Percentiles rank a stretch among this genome's conserved stretches.
These are phyloP conservation scores for Anthophora plumipes DNA, from an alignment of 2,888 invertebrate genomes.

Conservation along the genomic window DNA sequence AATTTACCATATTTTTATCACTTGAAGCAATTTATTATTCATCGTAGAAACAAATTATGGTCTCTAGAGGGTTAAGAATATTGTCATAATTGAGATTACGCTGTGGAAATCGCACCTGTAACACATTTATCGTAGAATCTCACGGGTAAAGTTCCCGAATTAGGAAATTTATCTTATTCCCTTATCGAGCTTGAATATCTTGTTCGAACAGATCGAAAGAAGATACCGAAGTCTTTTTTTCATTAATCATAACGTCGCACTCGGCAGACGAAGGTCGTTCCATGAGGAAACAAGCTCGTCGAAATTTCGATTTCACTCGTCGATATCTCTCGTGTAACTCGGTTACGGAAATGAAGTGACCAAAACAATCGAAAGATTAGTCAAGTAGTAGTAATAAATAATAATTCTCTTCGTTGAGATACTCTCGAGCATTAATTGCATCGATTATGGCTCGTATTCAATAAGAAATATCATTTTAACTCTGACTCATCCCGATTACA, in stretches of 20 bases:
- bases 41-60: no score
- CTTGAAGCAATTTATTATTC: not conserved
- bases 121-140: not conserved
- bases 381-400: not conserved
- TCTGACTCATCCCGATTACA: no score
- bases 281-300: not conserved
- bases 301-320: not conserved
- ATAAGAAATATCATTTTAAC: no score
- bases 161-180: slow-evolving; percentile 7
- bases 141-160: slow-evolving; percentile 8
- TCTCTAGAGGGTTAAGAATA: no score
- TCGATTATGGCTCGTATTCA: not conserved
- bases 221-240: not conserved
- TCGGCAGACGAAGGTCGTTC: not conserved
- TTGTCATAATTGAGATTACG: not conserved
- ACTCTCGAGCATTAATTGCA: not conserved
- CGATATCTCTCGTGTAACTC: not conserved
- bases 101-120: not conserved
- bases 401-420: not conserved
- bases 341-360: not conserved
- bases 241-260: not conserved
- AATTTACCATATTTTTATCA: no score
- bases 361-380: slow-evolving; percentile 1
- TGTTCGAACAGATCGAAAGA: not conserved
- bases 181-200: slow-evolving; percentile 2